Evolutionary conservation across 2,113 vertebrate genomes (phyloP), one percentile per base, ranked within the genome.

Genomic region (Rafetus swinhoei): DNA sequence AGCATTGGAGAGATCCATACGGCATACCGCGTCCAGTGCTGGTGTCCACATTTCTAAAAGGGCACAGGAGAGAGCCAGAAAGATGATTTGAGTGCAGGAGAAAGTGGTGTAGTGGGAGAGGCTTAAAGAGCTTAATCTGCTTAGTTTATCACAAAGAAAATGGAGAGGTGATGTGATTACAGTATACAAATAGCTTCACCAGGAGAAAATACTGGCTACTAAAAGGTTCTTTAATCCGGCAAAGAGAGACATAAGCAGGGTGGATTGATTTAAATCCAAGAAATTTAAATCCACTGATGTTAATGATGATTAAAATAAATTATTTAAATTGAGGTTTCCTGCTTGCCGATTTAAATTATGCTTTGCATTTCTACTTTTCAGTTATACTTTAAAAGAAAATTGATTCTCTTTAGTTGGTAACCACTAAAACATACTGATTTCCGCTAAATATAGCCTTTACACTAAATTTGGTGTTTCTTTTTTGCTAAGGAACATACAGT

Each of bases 121-220:
- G 35, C 56, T 3, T 55, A 69, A 86, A 93, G 83, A 7, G 59
- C 83, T 92, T 16, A 8, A 21, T 72, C 5, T 25, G 74, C 74
- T 95, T 52, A 72, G 89, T 4, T 89, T 65, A 55, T 6, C 88
- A 82, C 74, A 87, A 9, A 60, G 82, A 74, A 90, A 62, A 95
- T 6, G 15, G 32, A n/a, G 32, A 82, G 81, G 84, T 96, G 89
- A 94, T 81, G 95, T 94, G 92, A 91, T 94, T 84, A 88, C 1
- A 1, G 88, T 55, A 35, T 0, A 1, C 2, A 25, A 86, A 60
- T 77, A 90, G 84, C 94, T 96, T 12, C 88, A 65, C 93, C 91
- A 86, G 69, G 39, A 35, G 84, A 88, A 93, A 27, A 1, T 88
- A 92, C 91, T 84, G 5, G 5, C 86, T 3, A 79, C 91, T 53